Conservation (phyloP, 2,113 vertebrate genomes). For the Donacobius atricapilla region DNA sequence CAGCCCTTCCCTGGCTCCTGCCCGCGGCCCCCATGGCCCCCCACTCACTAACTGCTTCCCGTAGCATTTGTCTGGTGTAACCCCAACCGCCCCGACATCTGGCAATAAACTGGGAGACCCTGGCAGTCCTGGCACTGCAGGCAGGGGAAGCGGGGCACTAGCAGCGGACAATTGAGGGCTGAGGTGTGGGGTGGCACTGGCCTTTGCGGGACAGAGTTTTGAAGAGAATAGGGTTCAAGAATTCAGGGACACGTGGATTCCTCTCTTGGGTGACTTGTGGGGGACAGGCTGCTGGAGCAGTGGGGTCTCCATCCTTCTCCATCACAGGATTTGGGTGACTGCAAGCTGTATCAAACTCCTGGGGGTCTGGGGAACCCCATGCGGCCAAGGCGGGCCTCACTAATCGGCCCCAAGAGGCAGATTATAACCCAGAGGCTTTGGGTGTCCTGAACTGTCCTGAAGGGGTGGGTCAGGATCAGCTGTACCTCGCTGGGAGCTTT, state of each 20-base stretch:
- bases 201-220: neutral
- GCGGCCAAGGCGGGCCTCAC: neutral
- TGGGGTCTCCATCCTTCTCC: neutral
- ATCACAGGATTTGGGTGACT: neutral
- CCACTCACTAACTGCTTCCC: constrained; percentile 52
- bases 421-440: neutral
- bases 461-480: neutral
- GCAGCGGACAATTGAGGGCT: fast-evolving
- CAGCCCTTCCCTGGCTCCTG: neutral
- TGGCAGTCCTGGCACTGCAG: constrained; percentile 5
- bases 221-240: neutral
- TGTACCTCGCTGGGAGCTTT: neutral
- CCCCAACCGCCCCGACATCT: constrained; percentile 49
- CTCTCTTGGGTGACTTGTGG: fast-evolving
- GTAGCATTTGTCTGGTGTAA: constrained; percentile 58
- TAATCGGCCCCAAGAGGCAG: neutral
- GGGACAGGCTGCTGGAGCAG: neutral
- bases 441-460: neutral
- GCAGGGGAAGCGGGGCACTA: neutral
- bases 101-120: constrained; percentile 61
- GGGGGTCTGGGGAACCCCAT: too few relatives aligned
- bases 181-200: neutral
- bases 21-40: neutral
- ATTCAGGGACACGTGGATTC: neutral
- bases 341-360: neutral